Base-by-base conservation (phyloP, 2,888 invertebrate species). In the Spilosoma lubricipeda region DNA sequence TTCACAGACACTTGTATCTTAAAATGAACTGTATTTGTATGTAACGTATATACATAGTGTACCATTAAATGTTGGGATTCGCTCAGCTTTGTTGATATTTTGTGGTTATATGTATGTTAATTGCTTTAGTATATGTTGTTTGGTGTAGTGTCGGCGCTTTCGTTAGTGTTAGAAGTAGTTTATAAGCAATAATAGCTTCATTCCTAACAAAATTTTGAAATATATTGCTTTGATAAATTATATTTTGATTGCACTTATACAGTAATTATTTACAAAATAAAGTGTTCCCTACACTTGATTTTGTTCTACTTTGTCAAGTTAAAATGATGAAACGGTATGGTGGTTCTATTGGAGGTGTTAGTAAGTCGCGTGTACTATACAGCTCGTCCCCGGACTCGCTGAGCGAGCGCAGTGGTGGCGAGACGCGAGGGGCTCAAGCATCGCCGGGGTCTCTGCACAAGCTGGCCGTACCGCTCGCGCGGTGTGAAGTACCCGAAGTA, bases 401-500 rank as follows among this genome's bases (percentile, higher is more conserved):
- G 87, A 98, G 97, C 90, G 98, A 98, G 95, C 97, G 98, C 83
- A 97, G 96, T 87, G 98, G 98, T 82, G 97, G 97, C 86, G 98
- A 98, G 88, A 96, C 96, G 64, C 97, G 97, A n/a, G 96, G 97
- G 11, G 95, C 96, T 63, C 97, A 96, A 80, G 97, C 98, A 66
- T 97, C 98, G 64, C 99, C 99, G 0, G 96, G 97, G 52, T 98
- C 98, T 42, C 96, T 99, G 48, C 99, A 99, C 93, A 99, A 99
- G 94, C 96, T 99, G 82, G 97, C 99, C 20, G 98, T 99, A 75
- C 99, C 99, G 15, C 96, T 99, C 82, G 96, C 99, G 73, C 97
- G 99, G 73, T 99, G 99, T 93, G 99, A 99, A 93, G 98, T 98
- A 72, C 97, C 97, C 2, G 99, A 99, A 91, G 98, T 99, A 79